Conservation (phyloP, 2,888 invertebrate genomes). For the Ornithoptera priamus region DNA sequence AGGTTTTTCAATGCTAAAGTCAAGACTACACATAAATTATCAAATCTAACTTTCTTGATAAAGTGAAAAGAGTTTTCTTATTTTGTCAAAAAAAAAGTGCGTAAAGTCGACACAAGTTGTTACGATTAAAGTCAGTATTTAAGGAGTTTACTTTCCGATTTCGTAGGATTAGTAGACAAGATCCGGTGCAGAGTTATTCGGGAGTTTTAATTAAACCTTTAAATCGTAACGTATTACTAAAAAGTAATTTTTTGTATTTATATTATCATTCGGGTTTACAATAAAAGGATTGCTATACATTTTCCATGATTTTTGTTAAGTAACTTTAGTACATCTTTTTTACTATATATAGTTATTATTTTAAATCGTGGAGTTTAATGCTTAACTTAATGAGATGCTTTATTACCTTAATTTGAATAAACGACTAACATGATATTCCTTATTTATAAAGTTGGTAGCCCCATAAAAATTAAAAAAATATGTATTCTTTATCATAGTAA, state of each 20-base stretch:
- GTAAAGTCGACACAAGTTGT: not conserved
- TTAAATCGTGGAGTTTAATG: no score
- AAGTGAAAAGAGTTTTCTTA: not conserved
- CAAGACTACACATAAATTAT: not conserved
- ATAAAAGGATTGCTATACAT: not conserved
- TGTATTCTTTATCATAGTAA: no score
- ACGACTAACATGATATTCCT: no score
- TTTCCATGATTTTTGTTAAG: not conserved
- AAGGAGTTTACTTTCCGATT: not conserved
- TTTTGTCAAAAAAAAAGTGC: not conserved
- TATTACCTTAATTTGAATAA: no score
- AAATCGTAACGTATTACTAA: no score
- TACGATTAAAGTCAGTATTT: conserved; percentile 4
- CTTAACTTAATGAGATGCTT: no score
- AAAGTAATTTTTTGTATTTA: no score
- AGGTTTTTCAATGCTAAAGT: not conserved
- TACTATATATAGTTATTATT: no score
- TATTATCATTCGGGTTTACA: not conserved
- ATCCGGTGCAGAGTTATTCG: not conserved
- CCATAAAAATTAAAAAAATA: no score
- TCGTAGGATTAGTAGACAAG: not conserved
- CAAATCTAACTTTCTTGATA: not conserved
- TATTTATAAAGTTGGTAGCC: no score
- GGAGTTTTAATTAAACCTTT: not conserved
- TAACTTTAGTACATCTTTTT: no score